A percentile compares a stretch with the other conserved stretches of the same genome.
Conservation (phyloP, 2,113 vertebrate genomes). For the Sakesphorus luctuosus region DNA sequence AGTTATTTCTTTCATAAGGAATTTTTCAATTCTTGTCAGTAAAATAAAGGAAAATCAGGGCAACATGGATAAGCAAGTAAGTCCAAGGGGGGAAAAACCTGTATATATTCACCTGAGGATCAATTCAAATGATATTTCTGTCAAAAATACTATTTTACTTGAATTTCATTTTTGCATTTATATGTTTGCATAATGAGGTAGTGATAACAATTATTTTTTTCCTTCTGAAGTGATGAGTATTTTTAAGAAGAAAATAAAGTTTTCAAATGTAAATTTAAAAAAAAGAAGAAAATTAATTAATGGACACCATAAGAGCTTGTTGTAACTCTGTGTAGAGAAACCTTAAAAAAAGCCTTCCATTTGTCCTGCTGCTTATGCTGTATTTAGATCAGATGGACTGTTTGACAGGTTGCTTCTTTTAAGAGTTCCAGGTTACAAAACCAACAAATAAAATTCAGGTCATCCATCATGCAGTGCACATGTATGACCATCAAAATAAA, state of each 20-base stretch:
- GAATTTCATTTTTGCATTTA: neutral
- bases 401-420: neutral
- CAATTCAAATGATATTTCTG: neutral
- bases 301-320: neutral
- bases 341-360: neutral
- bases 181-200: neutral
- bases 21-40: neutral
- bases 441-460: neutral
- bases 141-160: neutral
- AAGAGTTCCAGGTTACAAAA: neutral
- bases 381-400: neutral
- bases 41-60: neutral
- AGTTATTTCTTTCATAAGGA: neutral
- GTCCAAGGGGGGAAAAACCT: neutral
- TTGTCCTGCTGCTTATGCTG: neutral
- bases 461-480: neutral
- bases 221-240: neutral
- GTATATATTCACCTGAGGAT: neutral
- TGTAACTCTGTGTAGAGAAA: neutral
- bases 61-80: neutral
- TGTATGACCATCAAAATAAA: slow-evolving; percentile 8
- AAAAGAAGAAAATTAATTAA: neutral
- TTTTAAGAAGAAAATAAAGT: neutral
- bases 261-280: neutral
- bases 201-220: neutral